phyloP scores from a whole-genome alignment of 2,113 vertebrate species.

The Cygnus atratus region DNA sequence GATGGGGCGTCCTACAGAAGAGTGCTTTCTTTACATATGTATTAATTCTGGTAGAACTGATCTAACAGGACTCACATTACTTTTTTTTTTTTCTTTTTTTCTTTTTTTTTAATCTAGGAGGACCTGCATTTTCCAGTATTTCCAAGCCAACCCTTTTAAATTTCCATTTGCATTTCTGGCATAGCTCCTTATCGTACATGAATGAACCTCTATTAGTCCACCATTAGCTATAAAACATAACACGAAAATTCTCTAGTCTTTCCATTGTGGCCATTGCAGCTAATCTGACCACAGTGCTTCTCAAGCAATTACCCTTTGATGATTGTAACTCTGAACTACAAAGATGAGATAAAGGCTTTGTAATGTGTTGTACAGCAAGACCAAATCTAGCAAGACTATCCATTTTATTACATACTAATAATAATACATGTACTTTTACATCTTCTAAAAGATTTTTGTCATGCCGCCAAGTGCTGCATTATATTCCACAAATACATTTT shows the following conservation, averaged over 20 bases:
- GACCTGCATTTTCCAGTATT: background rate
- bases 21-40: background rate
- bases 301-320: background rate
- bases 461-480: background rate
- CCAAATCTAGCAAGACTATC: background rate
- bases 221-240: background rate
- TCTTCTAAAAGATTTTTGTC: background rate
- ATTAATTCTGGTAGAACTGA: background rate
- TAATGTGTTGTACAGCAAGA: background rate
- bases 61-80: background rate
- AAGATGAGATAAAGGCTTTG: background rate
- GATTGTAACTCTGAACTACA: constrained; percentile 3
- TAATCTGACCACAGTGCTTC: background rate
- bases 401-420: background rate
- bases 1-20: background rate
- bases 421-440: background rate
- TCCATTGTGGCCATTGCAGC: background rate
- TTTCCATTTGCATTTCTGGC: background rate
- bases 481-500: background rate
- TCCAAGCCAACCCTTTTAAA: background rate
- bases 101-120: background rate
- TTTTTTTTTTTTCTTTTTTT: background rate
- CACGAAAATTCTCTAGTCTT: background rate
- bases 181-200: background rate
- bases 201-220: background rate